Percentiles rank a stretch among this genome's conserved stretches.
Conservation (phyloP, 2,113 vertebrate species). For the Felis catus region DNA sequence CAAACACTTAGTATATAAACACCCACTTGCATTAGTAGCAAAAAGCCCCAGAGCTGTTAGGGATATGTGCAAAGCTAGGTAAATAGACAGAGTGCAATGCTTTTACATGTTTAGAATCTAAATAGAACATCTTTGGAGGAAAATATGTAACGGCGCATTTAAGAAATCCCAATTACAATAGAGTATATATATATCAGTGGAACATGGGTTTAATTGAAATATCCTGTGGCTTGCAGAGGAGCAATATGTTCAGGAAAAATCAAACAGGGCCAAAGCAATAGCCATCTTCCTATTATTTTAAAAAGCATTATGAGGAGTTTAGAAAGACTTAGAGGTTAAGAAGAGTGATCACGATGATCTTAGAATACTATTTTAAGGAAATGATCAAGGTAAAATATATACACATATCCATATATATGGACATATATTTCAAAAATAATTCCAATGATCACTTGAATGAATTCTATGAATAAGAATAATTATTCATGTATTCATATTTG, state of each 20-base stretch:
- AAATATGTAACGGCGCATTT: background rate
- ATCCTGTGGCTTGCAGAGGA: background rate
- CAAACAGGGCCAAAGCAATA: background rate
- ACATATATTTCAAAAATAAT: background rate
- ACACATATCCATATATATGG: rapidly evolving
- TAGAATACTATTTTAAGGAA: background rate
- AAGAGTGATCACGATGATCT: background rate
- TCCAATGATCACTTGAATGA: background rate
- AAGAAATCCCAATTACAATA: background rate
- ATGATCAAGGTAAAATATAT: background rate
- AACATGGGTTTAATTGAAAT: slow-evolving; percentile 17
- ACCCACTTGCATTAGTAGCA: slow-evolving; percentile 27
- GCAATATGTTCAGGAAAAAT: background rate
- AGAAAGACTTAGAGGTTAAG: background rate
- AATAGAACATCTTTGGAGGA: background rate
- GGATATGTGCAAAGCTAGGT: slow-evolving; percentile 36
- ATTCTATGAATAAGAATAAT: background rate
- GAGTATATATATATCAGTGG: background rate
- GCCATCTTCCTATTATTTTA: background rate
- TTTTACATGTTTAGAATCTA: background rate
- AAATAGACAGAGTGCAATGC: slow-evolving; percentile 24
- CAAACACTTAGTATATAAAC: slow-evolving; percentile 44
- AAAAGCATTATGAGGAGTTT: background rate
- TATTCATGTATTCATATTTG: no score
- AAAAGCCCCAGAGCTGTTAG: slow-evolving; percentile 1